A percentile compares a stretch with the other conserved stretches of the same genome.
phyloP scores from a whole-genome alignment of 2,888 invertebrate species.

The Coelopa pilipes region DNA sequence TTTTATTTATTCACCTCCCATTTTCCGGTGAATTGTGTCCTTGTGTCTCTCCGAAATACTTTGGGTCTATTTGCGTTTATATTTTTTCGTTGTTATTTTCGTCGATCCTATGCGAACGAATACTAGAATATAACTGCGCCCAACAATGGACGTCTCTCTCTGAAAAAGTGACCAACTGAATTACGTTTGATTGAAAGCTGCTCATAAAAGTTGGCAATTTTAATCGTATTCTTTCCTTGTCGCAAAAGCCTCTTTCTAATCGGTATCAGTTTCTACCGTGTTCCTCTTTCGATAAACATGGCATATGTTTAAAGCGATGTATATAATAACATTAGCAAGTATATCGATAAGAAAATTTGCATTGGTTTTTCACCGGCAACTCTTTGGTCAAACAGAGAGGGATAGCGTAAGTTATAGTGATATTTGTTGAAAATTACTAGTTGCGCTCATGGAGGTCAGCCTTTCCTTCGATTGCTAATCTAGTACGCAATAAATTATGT shows the following conservation, averaged over 20 bases:
- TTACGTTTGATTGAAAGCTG: neutral
- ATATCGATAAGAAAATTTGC: neutral
- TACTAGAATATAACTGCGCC: neutral
- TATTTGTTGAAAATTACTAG: too few relatives aligned
- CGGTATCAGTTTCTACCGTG: neutral
- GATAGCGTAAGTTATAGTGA: too few relatives aligned
- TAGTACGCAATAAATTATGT: too few relatives aligned
- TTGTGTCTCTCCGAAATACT: too few relatives aligned
- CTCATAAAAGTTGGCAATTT: neutral
- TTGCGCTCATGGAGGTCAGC: too few relatives aligned
- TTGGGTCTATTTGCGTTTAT: too few relatives aligned
- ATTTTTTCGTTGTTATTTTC: neutral
- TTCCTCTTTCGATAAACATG: neutral
- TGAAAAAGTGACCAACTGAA: constrained; percentile 3
- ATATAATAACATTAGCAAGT: neutral
- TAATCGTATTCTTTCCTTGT: neutral
- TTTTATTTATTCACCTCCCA: neutral
- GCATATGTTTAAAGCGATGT: neutral
- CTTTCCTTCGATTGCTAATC: too few relatives aligned
- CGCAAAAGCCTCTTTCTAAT: neutral
- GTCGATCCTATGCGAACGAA: neutral
- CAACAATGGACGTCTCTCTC: neutral
- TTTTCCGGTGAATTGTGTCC: neutral
- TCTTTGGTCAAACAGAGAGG: too few relatives aligned
- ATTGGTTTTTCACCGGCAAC: neutral